A percentile compares a stretch with the other conserved stretches of the same genome.
Conservation (phyloP, 2,797 vertebrate genomes). For the Botia almorhae region DNA sequence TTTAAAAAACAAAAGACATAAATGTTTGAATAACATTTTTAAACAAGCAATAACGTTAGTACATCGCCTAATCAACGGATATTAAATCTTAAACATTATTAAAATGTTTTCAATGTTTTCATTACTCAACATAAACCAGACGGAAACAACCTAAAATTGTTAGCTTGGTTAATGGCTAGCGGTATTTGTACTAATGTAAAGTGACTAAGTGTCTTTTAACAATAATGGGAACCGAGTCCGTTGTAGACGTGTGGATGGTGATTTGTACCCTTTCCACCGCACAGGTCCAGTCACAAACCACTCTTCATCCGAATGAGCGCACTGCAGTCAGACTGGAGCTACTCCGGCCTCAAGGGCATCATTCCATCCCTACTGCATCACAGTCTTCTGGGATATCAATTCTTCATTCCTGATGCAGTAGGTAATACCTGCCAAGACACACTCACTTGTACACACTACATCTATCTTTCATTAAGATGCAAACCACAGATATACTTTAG, state of each 20-base stretch:
- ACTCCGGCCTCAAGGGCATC: constrained; percentile 84
- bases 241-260: not conserved
- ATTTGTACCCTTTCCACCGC: constrained; percentile 1
- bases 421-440: constrained; percentile 78
- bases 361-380: constrained; percentile 90
- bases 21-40: too few species aligned
- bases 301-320: constrained; percentile 85
- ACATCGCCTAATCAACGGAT: too few species aligned
- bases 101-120: too few species aligned
- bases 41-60: too few species aligned
- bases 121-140: too few species aligned
- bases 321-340: constrained; percentile 85
- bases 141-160: too few species aligned
- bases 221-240: not conserved
- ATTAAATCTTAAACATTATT: too few species aligned
- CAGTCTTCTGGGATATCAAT: constrained; percentile 91
- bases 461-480: not conserved
- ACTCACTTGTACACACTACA: too few species aligned
- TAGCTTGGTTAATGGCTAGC: too few species aligned
- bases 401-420: constrained; percentile 92
- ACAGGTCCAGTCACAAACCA: constrained; percentile 85
- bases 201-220: not conserved
- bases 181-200: too few species aligned
- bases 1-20: too few species aligned
- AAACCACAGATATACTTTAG: not conserved